phyloP scores from a whole-genome alignment of 2,113 vertebrate species.

The Setophaga coronata region DNA sequence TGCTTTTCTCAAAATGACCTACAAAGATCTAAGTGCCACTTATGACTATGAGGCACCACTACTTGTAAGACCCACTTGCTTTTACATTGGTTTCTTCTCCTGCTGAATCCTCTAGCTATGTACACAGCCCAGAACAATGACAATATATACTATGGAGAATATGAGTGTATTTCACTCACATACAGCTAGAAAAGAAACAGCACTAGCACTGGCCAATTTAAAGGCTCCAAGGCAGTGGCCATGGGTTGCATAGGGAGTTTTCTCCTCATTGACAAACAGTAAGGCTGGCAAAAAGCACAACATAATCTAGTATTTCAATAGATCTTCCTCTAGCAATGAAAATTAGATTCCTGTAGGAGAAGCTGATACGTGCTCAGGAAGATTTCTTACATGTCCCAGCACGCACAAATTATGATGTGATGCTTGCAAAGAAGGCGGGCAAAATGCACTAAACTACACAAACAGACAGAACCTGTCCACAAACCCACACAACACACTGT shows the following conservation, averaged over 20 bases:
- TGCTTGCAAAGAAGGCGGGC: not conserved
- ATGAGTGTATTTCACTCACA: not conserved
- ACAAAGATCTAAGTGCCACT: fast-evolving
- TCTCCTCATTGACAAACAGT: not conserved
- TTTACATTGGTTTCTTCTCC: not conserved
- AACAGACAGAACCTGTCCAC: conserved; percentile 31
- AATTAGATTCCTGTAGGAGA: not conserved
- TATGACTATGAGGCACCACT: fast-evolving
- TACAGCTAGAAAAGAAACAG: not conserved
- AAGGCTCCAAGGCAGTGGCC: not conserved
- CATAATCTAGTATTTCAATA: not conserved
- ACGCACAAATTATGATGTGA: not conserved
- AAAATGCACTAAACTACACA: not conserved
- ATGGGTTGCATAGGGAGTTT: not conserved
- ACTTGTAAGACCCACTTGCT: not conserved
- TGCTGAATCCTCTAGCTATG: not conserved
- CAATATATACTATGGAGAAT: not conserved
- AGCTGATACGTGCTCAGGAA: not conserved
- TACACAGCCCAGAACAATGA: not conserved
- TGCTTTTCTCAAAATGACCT: not conserved
- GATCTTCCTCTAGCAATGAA: not conserved
- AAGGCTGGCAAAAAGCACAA: not conserved
- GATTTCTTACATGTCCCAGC: not conserved
- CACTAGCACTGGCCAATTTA: not conserved
- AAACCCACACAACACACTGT: not conserved